Evolutionary conservation across 2,888 invertebrate species (phyloP).

Genomic region (Erynnis tages): DNA sequence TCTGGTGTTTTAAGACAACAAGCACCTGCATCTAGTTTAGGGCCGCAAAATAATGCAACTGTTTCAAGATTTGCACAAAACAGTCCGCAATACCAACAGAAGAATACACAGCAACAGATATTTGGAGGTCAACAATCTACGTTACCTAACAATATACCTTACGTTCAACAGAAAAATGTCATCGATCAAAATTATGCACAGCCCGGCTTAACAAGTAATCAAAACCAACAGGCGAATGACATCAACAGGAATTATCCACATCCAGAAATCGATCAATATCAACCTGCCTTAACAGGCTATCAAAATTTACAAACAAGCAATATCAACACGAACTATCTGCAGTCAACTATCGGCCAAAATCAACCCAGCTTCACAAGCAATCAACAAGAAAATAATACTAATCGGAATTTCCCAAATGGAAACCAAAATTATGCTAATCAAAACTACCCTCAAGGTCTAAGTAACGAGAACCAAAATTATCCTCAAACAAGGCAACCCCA

Average conservation of each 20-base stretch:
- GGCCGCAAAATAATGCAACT: not conserved
- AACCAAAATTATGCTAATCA: not conserved
- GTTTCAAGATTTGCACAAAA: not conserved
- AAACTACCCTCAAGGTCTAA: not conserved
- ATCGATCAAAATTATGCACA: conserved; percentile 24
- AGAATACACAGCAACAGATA: not conserved
- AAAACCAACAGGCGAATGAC: not conserved
- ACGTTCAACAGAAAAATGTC: conserved; percentile 16
- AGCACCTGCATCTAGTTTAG: not conserved
- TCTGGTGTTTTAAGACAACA: not conserved
- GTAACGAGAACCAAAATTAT: not conserved
- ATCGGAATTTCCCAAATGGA: not conserved
- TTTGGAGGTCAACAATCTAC: conserved; percentile 6
- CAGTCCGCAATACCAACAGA: not conserved
- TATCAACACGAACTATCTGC: conserved; percentile 3
- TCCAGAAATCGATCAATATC: conserved; percentile 9
- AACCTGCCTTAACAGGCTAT: not conserved
- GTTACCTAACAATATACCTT: too few relatives aligned
- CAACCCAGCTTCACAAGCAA: not conserved
- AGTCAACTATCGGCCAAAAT: not conserved
- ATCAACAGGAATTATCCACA: conserved; percentile 6
- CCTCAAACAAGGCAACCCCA: too few relatives aligned
- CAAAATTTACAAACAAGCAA: not conserved
- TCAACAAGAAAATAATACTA: not conserved
- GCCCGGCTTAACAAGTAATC: not conserved